phyloP scores from a whole-genome alignment of 2,797 vertebrate species.

The Pelochelys cantorii region DNA sequence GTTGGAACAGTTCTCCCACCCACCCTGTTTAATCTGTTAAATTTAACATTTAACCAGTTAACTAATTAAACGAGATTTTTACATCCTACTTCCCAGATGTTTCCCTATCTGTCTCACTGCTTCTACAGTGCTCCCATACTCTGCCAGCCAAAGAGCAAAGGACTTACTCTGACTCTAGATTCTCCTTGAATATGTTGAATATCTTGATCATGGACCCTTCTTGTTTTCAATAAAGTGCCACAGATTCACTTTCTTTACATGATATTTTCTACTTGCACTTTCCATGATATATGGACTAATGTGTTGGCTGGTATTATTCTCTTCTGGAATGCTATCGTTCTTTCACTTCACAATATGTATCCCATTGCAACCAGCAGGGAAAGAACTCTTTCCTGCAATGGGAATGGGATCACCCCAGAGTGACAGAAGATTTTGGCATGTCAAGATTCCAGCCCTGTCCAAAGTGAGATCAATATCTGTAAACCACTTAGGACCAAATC shows the following conservation, averaged over 20 bases:
- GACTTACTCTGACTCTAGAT: neutral
- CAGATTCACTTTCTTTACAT: neutral
- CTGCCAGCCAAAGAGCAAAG: neutral
- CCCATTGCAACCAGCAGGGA: neutral
- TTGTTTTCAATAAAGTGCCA: neutral
- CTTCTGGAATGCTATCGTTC: rapidly evolving
- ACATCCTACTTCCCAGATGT: neutral
- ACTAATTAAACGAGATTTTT: too few species aligned
- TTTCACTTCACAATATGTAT: neutral
- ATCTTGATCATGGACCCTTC: neutral
- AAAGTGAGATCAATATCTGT: neutral
- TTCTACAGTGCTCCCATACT: neutral
- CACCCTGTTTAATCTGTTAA: too few species aligned
- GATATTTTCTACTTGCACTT: neutral
- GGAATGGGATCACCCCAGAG: neutral
- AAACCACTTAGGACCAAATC: neutral
- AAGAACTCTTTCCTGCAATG: neutral
- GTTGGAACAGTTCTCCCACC: too few species aligned
- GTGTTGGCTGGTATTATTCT: neutral
- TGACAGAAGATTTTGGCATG: neutral
- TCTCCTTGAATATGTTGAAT: neutral
- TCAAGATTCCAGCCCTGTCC: neutral
- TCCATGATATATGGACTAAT: rapidly evolving
- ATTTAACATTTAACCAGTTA: too few species aligned
- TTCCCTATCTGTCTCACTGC: neutral